Percentiles rank a stretch among this genome's conserved stretches.
Evolutionary conservation across 2,797 vertebrate species (phyloP).

Genomic region (Luscinia megarhynchos): DNA sequence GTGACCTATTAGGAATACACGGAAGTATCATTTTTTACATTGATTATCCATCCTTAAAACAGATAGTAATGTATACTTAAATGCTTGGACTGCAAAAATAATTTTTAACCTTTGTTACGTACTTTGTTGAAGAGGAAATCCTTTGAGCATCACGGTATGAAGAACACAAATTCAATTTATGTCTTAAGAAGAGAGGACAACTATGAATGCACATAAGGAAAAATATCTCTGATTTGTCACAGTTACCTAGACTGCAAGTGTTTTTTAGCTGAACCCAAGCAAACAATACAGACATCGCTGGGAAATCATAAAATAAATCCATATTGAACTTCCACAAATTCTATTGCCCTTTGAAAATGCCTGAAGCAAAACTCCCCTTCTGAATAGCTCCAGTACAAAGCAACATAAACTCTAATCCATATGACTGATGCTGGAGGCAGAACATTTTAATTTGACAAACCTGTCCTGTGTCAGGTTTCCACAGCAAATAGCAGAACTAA

Average conservation of each 20-base stretch:
- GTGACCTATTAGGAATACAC: constrained; percentile 70
- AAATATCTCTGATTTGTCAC: background rate
- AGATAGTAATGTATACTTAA: constrained; percentile 71
- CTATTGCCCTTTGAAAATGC: background rate
- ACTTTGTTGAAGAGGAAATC: constrained; percentile 75
- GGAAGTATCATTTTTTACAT: constrained; percentile 71
- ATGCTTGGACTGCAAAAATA: constrained; percentile 71
- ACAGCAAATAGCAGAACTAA: background rate
- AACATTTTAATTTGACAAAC: background rate
- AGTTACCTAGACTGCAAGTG: background rate
- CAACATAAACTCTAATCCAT: background rate
- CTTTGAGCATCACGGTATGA: constrained; percentile 55
- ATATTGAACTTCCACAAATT: background rate
- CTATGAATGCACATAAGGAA: background rate
- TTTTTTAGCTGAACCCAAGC: background rate
- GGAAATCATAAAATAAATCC: background rate
- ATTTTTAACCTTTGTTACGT: constrained; percentile 77
- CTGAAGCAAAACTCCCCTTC: background rate
- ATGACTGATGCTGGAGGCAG: background rate
- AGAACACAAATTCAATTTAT: constrained; percentile 68
- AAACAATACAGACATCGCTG: background rate
- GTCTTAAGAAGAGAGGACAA: constrained; percentile 20
- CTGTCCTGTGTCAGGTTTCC: background rate
- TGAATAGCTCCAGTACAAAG: background rate
- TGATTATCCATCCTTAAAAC: constrained; percentile 72